Evolutionary conservation across 2,113 vertebrate species (phyloP).

Genomic region (Trochalopteron elliotii): DNA sequence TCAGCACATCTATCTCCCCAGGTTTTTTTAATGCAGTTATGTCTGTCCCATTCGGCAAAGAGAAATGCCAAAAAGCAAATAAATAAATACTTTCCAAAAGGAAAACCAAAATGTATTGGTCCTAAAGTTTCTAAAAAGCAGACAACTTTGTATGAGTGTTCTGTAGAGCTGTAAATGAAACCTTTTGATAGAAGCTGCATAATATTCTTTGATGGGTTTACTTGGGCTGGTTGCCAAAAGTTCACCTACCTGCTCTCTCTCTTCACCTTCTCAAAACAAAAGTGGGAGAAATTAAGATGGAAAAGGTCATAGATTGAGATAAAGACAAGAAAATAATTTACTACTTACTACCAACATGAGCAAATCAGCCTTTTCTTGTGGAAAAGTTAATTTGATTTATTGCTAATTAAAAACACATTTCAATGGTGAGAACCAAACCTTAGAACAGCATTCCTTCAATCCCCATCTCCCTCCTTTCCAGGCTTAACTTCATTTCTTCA

Average conservation of each 20-base stretch:
- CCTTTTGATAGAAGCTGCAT: not conserved
- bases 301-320: not conserved
- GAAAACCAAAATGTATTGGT: not conserved
- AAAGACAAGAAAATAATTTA: not conserved
- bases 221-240: not conserved
- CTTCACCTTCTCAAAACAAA: not conserved
- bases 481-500: not conserved
- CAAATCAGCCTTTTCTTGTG: not conserved
- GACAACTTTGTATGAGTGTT: not conserved
- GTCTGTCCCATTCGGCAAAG: not conserved
- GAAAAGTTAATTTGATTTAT: not conserved
- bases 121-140: not conserved
- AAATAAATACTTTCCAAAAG: not conserved
- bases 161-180: not conserved
- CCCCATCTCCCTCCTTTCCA: not conserved
- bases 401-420: not conserved
- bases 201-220: not conserved
- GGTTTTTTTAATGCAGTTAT: not conserved
- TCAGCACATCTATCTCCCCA: not conserved
- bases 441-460: not conserved
- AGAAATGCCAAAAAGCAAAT: not conserved
- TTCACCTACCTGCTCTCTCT: not conserved
- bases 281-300: not conserved
- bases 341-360: rapidly evolving
- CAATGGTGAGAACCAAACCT: not conserved